Evolutionary conservation across 2,797 vertebrate genomes (phyloP), one percentile per base, ranked within the genome.

Genomic region (Gymnothorax reevesii): DNA sequence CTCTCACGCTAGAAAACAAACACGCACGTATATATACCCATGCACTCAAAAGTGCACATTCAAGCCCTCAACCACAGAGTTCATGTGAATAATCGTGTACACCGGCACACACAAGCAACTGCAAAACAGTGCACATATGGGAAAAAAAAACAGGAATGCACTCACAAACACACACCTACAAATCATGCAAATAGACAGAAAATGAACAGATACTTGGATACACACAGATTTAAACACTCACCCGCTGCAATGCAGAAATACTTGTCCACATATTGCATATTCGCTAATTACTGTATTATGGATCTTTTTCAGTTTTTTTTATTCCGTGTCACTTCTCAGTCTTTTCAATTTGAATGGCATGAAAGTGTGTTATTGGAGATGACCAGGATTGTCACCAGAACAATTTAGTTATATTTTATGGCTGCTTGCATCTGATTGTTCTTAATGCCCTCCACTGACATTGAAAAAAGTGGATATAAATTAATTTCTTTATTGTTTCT

Each of bases 1-100:
- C 93, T 92, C 90, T 90, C 94, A 92, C n/a, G 25, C 33, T 42
- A 42, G 33, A 42, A 42, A 42, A 42, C 33, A 42, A 42, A 42
- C 33, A 42, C 33, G 2, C 33, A 42, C 85, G 75, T 69, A 9
- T 88, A 60, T 15, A 62, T 62, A 59, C 15, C 4, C 84, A 89
- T 82, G 90, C 90, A 89, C 86, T 10, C 83, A 83, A 52, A 82
- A 85, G 82, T 90, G 91, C 88, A 92, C 92, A 91, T 92, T 88
- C 52, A 62, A 13, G 20, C 0, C 15, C 66, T 7, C 66, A 27
- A 1, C 4, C 66, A 69, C 66, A 69, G 25, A 33, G 12, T 15
- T 27, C 69, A 27, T 73, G 27, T 73, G 69, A 73, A 73, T 42
- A 73, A 42, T 33, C 27, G 33, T 10, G 69, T 27, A 73, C 25